Evolutionary conservation across 2,888 invertebrate species (phyloP), one percentile per base, ranked within the genome.

Genomic region (Andricus curvator): DNA sequence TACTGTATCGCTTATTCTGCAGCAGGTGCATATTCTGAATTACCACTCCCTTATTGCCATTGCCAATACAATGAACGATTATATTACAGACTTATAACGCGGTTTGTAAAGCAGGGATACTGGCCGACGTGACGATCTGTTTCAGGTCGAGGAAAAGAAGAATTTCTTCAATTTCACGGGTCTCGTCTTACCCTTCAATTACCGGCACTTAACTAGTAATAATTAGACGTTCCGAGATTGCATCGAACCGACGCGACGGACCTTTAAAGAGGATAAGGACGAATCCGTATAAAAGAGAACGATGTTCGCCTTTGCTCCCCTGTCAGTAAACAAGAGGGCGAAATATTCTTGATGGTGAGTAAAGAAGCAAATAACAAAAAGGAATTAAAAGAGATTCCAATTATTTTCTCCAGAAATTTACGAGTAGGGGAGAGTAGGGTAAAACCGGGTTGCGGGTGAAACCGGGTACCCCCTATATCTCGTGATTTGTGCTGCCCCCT

Each of bases 101-200:
- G 67, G 22, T 22, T 67, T 22, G 44, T 44, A 67, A 41, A 4
- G 13, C 22, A 48, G 48, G 44, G 68, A 68, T 11, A 48, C 44
- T 29, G 48, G 70, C 20, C 11, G 48, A 64, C 17, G 29, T 22
- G 22, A 60, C 29, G 25, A 17, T 29, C 29, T 6, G 62, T 76
- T 82, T 81, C 76, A 81, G 78, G 83, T 81, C 81, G 51, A 22
- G 79, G 74, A 78, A 82, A 81, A 84, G 82, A 84, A 85, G 84
- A 89, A 87, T 90, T 90, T 89, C 89, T 90, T 88, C 88, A 90
- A 92, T 91, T 92, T 91, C 90, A 90, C 89, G 90, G 90, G 84
- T 87, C 88, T 84, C 88, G 89, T 88, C 88, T 86, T 86, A 84
- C 87, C 85, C 90, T 88, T 88, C 90, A 91, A 92, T 91, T 91